phyloP scores from a whole-genome alignment of 2,888 invertebrate species.

The Nephrotoma appendiculata region DNA sequence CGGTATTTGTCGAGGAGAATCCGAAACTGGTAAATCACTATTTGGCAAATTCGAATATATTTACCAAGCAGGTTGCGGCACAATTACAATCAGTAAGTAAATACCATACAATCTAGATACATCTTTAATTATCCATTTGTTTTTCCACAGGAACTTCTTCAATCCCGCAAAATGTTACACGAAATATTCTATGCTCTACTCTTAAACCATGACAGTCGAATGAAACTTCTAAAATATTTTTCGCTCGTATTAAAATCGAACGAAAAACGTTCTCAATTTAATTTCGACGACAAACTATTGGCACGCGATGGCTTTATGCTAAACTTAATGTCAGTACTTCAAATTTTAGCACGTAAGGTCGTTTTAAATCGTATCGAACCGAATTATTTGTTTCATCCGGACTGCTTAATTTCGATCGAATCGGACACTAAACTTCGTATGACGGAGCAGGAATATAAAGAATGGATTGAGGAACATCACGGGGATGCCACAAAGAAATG shows the following conservation, averaged over 20 bases:
- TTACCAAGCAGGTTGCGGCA: slow-evolving; percentile 11
- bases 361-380: slow-evolving; percentile 82
- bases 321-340: slow-evolving; percentile 81
- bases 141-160: slow-evolving; percentile 53
- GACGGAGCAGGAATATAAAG: slow-evolving; percentile 64
- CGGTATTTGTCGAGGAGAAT: slow-evolving; percentile 88
- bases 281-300: slow-evolving; percentile 71
- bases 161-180: slow-evolving; percentile 59
- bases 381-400: slow-evolving; percentile 75
- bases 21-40: slow-evolving; percentile 60
- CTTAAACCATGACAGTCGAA: slow-evolving; percentile 66
- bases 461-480: slow-evolving; percentile 48
- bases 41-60: background rate
- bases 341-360: slow-evolving; percentile 78
- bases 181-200: slow-evolving; percentile 72
- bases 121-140: slow-evolving; percentile 31
- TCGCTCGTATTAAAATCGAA: slow-evolving; percentile 64
- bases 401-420: slow-evolving; percentile 53
- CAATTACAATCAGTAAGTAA: slow-evolving; percentile 26
- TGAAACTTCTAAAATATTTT: slow-evolving; percentile 64
- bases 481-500: slow-evolving; percentile 40
- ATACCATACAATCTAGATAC: background rate
- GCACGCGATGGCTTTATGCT: slow-evolving; percentile 94
- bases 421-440: slow-evolving; percentile 74
- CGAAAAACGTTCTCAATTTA: slow-evolving; percentile 77